Evolutionary conservation across 2,888 invertebrate species (phyloP).

Genomic region (Tetragnatha montana): DNA sequence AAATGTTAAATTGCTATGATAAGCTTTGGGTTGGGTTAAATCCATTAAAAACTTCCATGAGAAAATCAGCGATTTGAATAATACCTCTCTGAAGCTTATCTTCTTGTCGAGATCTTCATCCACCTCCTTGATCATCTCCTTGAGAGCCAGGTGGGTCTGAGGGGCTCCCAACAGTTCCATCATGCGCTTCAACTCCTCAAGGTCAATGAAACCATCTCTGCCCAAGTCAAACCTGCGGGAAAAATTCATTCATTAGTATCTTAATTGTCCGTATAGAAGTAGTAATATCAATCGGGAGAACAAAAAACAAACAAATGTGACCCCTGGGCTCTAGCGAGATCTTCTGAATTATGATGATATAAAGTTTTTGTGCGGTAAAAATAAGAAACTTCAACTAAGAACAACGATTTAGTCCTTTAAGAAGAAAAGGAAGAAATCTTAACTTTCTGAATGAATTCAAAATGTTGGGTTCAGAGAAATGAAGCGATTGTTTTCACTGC

Average conservation of each 20-base stretch:
- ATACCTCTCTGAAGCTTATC: constrained; percentile 92
- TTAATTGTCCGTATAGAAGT: not conserved
- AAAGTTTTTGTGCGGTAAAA: too few relatives aligned
- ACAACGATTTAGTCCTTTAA: too few relatives aligned
- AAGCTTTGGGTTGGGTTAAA: too few relatives aligned
- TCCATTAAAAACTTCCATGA: too few relatives aligned
- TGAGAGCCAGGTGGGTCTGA: constrained; percentile 95
- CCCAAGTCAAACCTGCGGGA: constrained; percentile 88
- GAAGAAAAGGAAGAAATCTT: too few relatives aligned
- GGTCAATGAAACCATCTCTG: constrained; percentile 90
- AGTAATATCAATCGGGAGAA: not conserved
- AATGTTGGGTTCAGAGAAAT: too few relatives aligned
- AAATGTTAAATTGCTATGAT: too few relatives aligned
- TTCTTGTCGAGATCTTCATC: constrained; percentile 78
- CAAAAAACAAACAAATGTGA: not conserved
- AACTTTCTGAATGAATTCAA: too few relatives aligned
- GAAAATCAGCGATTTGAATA: constrained; percentile 35
- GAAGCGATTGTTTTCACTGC: too few relatives aligned
- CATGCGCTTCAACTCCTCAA: constrained; percentile 94
- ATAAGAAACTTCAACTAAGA: too few relatives aligned
- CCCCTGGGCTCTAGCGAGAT: too few relatives aligned
- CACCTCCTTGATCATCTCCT: constrained; percentile 89
- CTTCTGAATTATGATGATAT: too few relatives aligned
- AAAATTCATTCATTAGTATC: not conserved
- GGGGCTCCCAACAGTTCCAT: constrained; percentile 97